Conservation (phyloP, 1,140 invertebrate genomes). For the Drosophila teissieri region DNA sequence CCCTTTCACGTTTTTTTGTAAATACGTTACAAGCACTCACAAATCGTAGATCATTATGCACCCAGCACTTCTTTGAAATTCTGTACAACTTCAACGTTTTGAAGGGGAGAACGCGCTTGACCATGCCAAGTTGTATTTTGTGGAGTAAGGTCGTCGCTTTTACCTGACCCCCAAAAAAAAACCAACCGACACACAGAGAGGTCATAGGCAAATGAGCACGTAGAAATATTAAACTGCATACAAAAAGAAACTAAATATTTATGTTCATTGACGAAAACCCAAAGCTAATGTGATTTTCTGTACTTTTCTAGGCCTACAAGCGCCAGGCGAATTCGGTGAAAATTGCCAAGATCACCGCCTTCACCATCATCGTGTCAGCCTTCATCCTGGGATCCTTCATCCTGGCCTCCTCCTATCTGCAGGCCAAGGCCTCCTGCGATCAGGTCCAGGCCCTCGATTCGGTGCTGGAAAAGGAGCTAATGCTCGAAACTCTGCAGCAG, state of each 20-base stretch:
- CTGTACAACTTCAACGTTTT: conserved; percentile 19
- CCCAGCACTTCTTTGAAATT: conserved; percentile 8
- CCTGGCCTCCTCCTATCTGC: conserved; percentile 92
- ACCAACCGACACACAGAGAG: conserved; percentile 43
- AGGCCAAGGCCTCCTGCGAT: conserved; percentile 89
- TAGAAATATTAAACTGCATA: conserved; percentile 25
- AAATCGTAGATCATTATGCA: conserved; percentile 17
- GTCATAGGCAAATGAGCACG: conserved; percentile 56
- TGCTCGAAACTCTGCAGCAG: conserved; percentile 87
- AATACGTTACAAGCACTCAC: neutral
- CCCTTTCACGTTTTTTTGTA: neutral
- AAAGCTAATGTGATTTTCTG: conserved; percentile 14
- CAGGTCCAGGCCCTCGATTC: conserved; percentile 88
- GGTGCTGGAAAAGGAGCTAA: conserved; percentile 87
- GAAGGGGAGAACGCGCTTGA: conserved; percentile 51
- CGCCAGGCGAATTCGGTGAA: conserved; percentile 90
- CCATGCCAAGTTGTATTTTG: conserved; percentile 35
- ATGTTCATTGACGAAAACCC: neutral
- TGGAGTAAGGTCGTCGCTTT: conserved; percentile 44
- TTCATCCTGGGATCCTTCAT: conserved; percentile 92
- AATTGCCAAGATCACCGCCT: conserved; percentile 91
- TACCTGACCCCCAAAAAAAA: conserved; percentile 37
- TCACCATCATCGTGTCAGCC: conserved; percentile 91
- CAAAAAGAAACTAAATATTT: neutral
- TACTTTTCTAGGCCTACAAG: conserved; percentile 89